phyloP scores from a whole-genome alignment of 2,888 invertebrate genomes.

The Neelides folsomi region DNA sequence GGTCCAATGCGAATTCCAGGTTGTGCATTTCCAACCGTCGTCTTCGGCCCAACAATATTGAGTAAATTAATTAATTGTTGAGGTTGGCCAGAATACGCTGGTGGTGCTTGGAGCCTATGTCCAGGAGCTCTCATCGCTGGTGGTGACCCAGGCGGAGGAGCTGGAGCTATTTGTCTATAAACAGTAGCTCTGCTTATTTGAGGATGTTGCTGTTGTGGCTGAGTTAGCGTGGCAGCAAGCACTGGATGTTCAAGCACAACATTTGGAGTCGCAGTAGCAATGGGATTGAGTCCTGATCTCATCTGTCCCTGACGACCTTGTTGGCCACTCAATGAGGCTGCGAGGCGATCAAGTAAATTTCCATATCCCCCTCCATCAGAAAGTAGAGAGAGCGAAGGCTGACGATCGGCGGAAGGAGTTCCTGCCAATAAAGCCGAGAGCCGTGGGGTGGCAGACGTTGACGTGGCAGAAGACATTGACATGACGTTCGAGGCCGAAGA shows the following conservation, averaged over 20 bases:
- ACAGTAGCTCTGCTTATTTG: conserved; percentile 8
- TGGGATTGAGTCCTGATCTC: conserved; percentile 18
- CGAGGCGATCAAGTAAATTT: conserved; percentile 26
- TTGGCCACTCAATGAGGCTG: conserved; percentile 19
- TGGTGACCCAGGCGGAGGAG: conserved; percentile 15
- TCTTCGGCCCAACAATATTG: conserved; percentile 11
- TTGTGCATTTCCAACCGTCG: conserved; percentile 9
- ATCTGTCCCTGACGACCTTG: conserved; percentile 1
- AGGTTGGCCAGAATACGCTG: conserved; percentile 10
- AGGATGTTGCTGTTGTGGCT: conserved; percentile 10
- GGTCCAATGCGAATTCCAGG: conserved; percentile 22
- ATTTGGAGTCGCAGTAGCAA: conserved; percentile 28
- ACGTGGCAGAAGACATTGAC: conserved; percentile 5
- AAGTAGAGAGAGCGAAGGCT: conserved; percentile 35
- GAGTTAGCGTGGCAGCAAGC: conserved; percentile 24
- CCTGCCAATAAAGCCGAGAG: conserved; percentile 48
- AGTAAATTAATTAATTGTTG: conserved; percentile 27
- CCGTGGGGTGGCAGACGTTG: conserved; percentile 42
- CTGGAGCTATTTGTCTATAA: conserved; percentile 31
- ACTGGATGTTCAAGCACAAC: conserved; percentile 28
- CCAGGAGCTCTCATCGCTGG: neutral
- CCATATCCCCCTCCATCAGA: conserved; percentile 38
- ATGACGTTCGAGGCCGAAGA: conserved; percentile 7
- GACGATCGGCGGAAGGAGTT: conserved; percentile 47
- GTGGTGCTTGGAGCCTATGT: conserved; percentile 7